A percentile compares a stretch with the other conserved stretches of the same genome.
Conservation (phyloP, 2,888 invertebrate species). For the Tetranychus truncatus region DNA sequence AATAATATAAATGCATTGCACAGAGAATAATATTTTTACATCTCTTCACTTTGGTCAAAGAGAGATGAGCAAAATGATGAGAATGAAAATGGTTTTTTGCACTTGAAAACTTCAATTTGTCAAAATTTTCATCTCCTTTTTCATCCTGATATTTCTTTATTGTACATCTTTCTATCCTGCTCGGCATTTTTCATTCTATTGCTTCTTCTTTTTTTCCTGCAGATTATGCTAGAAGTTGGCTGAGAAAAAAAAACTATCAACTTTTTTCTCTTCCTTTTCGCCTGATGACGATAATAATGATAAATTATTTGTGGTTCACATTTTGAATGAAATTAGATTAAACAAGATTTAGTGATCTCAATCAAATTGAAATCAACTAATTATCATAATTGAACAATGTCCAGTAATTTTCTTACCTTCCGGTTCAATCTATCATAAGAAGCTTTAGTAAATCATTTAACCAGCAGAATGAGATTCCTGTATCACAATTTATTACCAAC, state of each 20-base stretch:
- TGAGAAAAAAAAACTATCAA: not conserved
- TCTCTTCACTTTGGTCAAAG: not conserved
- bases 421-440: no score
- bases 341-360: no score
- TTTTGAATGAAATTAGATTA: not conserved
- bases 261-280: not conserved
- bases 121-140: not conserved
- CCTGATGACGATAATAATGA: constrained; percentile 4
- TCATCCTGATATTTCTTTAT: not conserved
- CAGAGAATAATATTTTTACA: not conserved
- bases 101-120: not conserved
- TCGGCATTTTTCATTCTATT: not conserved
- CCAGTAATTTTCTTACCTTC: no score
- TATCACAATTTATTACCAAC: no score
- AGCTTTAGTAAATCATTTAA: no score
- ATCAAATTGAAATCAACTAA: no score
- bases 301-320: not conserved
- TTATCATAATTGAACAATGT: no score
- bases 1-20: not conserved
- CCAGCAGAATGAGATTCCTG: no score
- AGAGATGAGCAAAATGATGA: constrained; percentile 1
- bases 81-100: not conserved
- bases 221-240: not conserved
- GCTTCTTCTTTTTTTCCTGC: not conserved
- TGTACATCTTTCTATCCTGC: not conserved